These are phyloP conservation scores for Ormyrus thymus DNA, from an alignment of 2,888 invertebrate species.

Conservation along the genomic window DNA sequence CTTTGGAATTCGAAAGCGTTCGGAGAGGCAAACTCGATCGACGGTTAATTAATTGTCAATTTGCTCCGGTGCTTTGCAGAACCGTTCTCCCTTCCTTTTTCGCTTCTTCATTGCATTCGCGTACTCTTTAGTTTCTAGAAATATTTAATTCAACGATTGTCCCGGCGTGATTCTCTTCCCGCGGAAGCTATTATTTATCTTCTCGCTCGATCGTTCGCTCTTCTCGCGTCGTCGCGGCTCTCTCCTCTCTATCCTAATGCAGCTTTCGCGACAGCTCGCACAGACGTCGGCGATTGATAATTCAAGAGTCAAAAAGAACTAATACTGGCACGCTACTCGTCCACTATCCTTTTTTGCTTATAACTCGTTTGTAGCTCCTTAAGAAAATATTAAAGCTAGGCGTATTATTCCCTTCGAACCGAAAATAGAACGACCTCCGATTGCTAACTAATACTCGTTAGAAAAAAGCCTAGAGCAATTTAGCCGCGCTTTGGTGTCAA, in stretches of 20 bases:
- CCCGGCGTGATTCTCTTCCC: conserved; percentile 35
- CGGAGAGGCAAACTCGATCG: conserved; percentile 38
- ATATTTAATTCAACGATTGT: conserved; percentile 43
- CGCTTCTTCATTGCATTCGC: neutral
- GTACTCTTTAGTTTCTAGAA: conserved; percentile 30
- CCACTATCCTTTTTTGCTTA: too few relatives aligned
- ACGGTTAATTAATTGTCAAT: conserved; percentile 38
- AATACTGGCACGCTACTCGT: too few relatives aligned
- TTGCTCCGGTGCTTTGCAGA: conserved; percentile 15
- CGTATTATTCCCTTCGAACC: too few relatives aligned
- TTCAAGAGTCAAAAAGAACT: too few relatives aligned
- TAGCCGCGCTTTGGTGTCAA: too few relatives aligned
- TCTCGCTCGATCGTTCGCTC: conserved; percentile 11
- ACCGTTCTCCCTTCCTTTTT: conserved; percentile 11
- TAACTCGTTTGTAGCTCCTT: too few relatives aligned
- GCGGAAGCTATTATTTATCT: conserved; percentile 19
- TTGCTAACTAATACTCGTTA: too few relatives aligned
- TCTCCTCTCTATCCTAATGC: neutral
- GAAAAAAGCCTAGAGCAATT: too few relatives aligned
- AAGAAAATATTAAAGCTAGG: too few relatives aligned
- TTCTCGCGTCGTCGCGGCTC: conserved; percentile 18
- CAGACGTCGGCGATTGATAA: too few relatives aligned
- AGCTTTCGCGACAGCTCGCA: too few relatives aligned
- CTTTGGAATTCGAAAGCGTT: neutral
- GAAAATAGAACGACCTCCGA: too few relatives aligned